Percentiles rank a stretch among this genome's conserved stretches.
Conservation (phyloP, 2,113 vertebrate species). For the Phyllostomus discolor region DNA sequence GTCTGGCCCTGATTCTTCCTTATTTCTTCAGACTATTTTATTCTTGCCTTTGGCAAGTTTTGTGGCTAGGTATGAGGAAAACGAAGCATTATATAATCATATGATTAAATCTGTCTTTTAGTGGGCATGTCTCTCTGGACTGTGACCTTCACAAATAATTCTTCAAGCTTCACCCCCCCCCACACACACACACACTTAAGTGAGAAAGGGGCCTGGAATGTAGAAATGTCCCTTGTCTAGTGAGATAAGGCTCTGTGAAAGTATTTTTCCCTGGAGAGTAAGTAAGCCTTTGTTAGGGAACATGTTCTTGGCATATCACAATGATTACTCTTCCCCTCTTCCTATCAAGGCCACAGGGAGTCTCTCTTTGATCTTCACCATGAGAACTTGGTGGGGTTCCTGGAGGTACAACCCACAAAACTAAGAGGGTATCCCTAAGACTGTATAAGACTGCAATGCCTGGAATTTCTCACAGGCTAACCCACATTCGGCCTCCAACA, state of each 20-base stretch:
- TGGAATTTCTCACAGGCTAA: background rate
- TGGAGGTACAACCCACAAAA: background rate
- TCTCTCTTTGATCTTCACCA: background rate
- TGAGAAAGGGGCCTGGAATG: background rate
- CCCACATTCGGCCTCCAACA: background rate
- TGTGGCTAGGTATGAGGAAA: background rate
- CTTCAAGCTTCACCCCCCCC: background rate
- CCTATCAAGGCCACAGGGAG: background rate
- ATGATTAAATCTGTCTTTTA: background rate
- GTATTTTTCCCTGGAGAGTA: background rate
- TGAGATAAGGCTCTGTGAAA: background rate
- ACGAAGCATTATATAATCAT: background rate
- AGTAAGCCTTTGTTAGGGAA: background rate
- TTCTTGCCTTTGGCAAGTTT: background rate
- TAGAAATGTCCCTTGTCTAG: background rate
- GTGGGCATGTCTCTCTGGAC: background rate
- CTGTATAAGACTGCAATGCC: background rate
- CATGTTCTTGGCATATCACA: background rate
- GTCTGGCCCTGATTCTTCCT: background rate
- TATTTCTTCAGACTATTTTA: background rate
- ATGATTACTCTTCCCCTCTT: background rate
- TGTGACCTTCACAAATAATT: background rate
- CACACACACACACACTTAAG: background rate
- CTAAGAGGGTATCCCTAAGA: background rate
- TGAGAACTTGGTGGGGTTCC: background rate